These are phyloP conservation scores for Acronicta leporina DNA, from an alignment of 2,888 invertebrate genomes.

Conservation along the genomic window DNA sequence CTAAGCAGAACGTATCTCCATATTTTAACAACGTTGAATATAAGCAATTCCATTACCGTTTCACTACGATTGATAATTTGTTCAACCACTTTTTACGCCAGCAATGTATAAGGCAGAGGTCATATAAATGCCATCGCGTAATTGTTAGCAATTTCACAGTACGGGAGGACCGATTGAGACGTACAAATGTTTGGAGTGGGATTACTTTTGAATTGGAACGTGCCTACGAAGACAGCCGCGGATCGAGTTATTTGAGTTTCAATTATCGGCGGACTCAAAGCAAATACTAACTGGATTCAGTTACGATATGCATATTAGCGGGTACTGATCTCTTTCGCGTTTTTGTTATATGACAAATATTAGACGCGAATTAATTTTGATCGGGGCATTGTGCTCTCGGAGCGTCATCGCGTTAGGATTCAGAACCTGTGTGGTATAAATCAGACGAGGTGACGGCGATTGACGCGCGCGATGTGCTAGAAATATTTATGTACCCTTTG, in stretches of 20 bases:
- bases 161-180: conserved; percentile 77
- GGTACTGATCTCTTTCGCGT: conserved; percentile 50
- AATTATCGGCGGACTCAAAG: conserved; percentile 81
- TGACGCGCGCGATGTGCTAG: conserved; percentile 17
- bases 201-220: conserved; percentile 88
- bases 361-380: conserved; percentile 45
- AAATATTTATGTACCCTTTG: conserved; percentile 14
- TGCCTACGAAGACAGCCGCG: conserved; percentile 84
- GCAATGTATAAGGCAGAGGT: conserved; percentile 29
- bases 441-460: conserved; percentile 25
- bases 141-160: conserved; percentile 55
- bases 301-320: conserved; percentile 82
- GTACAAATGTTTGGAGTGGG: conserved; percentile 85
- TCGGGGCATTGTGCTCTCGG: conserved; percentile 11
- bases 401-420: conserved; percentile 4
- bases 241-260: conserved; percentile 85
- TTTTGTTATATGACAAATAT: conserved; percentile 52
- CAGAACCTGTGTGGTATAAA: conserved; percentile 19
- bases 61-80: not conserved
- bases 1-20: conserved; percentile 35
- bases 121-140: conserved; percentile 21
- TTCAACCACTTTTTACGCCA: not conserved
- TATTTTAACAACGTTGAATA: conserved; percentile 7
- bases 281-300: conserved; percentile 79
- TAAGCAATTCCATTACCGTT: conserved; percentile 51